Base-by-base conservation (phyloP, 2,797 vertebrate species). In the Crypturellus tataupa region DNA sequence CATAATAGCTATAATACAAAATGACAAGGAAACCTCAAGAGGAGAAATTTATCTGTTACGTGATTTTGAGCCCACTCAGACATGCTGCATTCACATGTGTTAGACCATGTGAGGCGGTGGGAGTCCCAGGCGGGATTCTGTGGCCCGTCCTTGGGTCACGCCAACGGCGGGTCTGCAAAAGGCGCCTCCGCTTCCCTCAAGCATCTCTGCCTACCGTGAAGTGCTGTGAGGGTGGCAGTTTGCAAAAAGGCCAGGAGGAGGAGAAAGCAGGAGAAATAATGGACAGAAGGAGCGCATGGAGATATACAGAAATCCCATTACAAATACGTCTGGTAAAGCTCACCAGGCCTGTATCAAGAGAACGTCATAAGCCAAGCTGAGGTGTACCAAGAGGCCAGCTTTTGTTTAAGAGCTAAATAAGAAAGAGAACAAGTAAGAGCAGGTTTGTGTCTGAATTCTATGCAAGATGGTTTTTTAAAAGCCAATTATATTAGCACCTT, bases 21-120 rank as follows among this genome's bases (percentile, higher is more conserved):
- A 44, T 33, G 53, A 68, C n/a, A 63, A 62, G 72, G 85, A 94
- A 93, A 80, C 59, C 80, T 87, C 88, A 59, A 65, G 87, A 87
- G 80, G 27, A 71, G 62, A 85, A 51, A 25, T 86, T 56, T 59
- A 65, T 56, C 67, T 40, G 25, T 86, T 86, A 62, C 71, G 59
- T 25, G 49, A 44, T 75, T 73, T 2, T 35, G 91, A 76, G 70
- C 20, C 58, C 85, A 49, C 67, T 53, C 4, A 0, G 29, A 62
- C 42, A 35, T 6, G 1, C 23, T 25, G 24, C 12, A 1, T 40
- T n/a, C 17, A 7, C 1, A 40, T 17, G 44, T 51, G 19, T 47
- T 70, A 44, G 33, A 17, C 6, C 16, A 9, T 19, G 18, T 18
- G n/a, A 7, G 40, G 33, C 31, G 53, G 29, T 53, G 33, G 11